These are phyloP conservation scores for Clavelina lepadiformis DNA, from an alignment of 23 tunicate genomes.

Conservation along the genomic window DNA sequence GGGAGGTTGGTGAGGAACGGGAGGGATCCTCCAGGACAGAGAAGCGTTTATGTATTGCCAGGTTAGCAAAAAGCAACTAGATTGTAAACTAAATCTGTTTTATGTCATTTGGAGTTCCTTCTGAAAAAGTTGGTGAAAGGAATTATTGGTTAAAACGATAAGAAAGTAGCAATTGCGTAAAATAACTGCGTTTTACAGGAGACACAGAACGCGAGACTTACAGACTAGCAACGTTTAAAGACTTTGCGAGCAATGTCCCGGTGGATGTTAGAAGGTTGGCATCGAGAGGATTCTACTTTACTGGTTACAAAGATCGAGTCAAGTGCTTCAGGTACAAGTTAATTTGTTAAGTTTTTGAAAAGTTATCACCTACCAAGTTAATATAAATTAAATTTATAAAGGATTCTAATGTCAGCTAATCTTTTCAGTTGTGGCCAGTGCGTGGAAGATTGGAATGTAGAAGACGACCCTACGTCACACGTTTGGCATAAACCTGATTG, in stretches of 20 bases:
- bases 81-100: no score
- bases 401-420: background rate
- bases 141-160: no score
- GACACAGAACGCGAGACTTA: slow-evolving; percentile 6
- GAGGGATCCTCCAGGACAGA: no score
- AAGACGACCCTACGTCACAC: slow-evolving; percentile 8
- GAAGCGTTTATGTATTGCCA: no score
- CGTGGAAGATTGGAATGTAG: slow-evolving; percentile 17
- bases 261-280: slow-evolving; percentile 11
- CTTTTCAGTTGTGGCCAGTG: slow-evolving; percentile 26
- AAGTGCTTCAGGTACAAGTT: slow-evolving; percentile 36
- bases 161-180: no score
- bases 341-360: no score
- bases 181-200: no score
- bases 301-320: slow-evolving; percentile 22
- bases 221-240: background rate
- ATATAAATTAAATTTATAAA: background rate
- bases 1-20: no score
- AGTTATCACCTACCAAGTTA: no score
- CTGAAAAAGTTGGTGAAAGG: no score
- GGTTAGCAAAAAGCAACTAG: no score
- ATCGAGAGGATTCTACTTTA: slow-evolving; percentile 8
- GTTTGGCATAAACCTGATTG: slow-evolving; percentile 15
- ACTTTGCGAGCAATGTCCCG: background rate
- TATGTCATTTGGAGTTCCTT: no score